Evolutionary conservation across 2,113 vertebrate genomes (phyloP).

Genomic region (Rafetus swinhoei): DNA sequence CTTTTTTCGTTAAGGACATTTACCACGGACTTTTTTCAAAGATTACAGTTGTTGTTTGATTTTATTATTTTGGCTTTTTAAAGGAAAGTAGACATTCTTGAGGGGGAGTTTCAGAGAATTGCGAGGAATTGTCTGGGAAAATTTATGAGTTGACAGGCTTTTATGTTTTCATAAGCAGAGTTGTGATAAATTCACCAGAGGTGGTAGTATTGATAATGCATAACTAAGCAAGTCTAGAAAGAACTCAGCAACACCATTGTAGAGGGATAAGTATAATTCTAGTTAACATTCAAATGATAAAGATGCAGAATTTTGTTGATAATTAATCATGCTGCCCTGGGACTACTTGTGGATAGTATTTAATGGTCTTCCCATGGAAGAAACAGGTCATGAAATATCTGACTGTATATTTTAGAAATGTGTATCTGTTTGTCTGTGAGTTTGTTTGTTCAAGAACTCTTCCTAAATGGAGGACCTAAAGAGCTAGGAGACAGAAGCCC

Average conservation of each 20-base stretch:
- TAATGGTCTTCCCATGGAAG: neutral
- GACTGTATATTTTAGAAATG: too few species aligned
- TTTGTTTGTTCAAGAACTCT: too few species aligned
- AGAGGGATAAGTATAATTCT: neutral
- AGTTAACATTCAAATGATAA: neutral
- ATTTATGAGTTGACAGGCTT: neutral
- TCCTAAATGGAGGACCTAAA: too few species aligned
- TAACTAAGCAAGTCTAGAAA: neutral
- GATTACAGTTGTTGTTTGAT: neutral
- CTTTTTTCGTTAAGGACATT: neutral
- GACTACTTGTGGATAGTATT: neutral
- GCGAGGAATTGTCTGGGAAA: neutral
- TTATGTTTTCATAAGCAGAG: neutral
- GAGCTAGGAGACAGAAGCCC: too few species aligned
- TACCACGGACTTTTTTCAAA: neutral
- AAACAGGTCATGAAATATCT: neutral
- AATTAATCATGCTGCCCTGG: neutral
- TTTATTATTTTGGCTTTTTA: slow-evolving; percentile 13
- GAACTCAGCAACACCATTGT: neutral
- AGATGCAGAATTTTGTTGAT: neutral
- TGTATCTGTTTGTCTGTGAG: too few species aligned
- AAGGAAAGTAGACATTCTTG: slow-evolving; percentile 9
- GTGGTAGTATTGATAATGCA: neutral
- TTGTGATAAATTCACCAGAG: neutral
- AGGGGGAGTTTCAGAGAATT: neutral